Conservation (phyloP, 1,140 invertebrate species). For the Bombus superbus region DNA sequence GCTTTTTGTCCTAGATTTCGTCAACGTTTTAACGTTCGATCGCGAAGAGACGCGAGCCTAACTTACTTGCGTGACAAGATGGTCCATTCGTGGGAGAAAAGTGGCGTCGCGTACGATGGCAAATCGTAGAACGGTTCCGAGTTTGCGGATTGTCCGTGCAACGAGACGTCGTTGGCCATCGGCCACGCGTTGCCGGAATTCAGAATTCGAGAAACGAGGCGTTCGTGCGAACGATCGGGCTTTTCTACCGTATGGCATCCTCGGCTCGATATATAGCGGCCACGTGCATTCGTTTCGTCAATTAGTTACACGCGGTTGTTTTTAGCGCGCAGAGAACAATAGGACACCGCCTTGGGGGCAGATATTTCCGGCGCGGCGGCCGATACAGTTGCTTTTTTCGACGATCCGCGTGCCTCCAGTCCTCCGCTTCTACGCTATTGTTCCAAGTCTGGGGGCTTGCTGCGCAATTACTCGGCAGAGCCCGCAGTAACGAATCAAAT, state of each 20-base stretch:
- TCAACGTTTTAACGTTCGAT: no score
- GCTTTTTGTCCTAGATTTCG: no score
- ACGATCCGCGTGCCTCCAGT: not conserved
- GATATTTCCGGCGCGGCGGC: conserved; percentile 37
- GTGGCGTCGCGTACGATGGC: no score
- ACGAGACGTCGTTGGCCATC: no score
- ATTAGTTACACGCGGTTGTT: not conserved
- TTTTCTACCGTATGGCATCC: not conserved
- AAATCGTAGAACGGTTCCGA: no score
- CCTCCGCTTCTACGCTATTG: conserved; percentile 12
- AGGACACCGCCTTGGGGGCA: conserved; percentile 16
- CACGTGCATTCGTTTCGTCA: not conserved
- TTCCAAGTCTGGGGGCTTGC: conserved; percentile 28
- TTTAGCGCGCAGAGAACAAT: conserved; percentile 4
- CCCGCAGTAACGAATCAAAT: conserved; percentile 43
- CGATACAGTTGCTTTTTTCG: conserved; percentile 33
- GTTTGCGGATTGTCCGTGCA: no score
- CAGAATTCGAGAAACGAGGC: not conserved
- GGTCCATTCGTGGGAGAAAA: no score
- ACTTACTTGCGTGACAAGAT: no score
- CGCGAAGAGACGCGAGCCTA: no score
- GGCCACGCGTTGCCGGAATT: no score
- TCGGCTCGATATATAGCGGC: not conserved
- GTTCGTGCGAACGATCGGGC: no score
- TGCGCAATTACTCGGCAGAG: conserved; percentile 37